Evolutionary conservation across 2,113 vertebrate genomes (phyloP).

Genomic region (Aspiorhynchus laticeps): DNA sequence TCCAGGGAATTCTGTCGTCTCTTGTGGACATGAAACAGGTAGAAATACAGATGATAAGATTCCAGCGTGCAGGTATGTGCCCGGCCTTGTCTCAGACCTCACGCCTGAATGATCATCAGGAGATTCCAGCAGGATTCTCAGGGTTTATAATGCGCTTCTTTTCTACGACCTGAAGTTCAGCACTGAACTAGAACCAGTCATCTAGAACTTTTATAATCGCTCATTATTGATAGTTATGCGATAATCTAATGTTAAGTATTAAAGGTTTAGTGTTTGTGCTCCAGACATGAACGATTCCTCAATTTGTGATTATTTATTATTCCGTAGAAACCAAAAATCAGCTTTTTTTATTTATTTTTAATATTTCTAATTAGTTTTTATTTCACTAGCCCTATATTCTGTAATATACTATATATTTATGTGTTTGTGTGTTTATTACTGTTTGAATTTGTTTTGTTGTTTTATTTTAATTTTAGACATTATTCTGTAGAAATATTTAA

Average conservation of each 20-base stretch:
- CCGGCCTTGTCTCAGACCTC: constrained; percentile 71
- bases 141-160: not conserved
- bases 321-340: too few relatives aligned
- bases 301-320: too few relatives aligned
- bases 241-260: too few relatives aligned
- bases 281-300: too few relatives aligned
- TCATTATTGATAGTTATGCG: too few relatives aligned
- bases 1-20: constrained; percentile 74
- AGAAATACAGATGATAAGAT: constrained; percentile 78
- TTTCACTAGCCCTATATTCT: not conserved
- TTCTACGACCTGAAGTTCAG: not conserved
- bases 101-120: not conserved
- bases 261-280: too few relatives aligned
- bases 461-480: too few relatives aligned
- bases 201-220: too few relatives aligned
- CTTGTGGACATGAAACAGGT: constrained; percentile 70
- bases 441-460: not conserved
- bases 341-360: too few relatives aligned
- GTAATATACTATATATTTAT: not conserved
- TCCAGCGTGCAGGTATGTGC: constrained; percentile 72
- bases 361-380: too few relatives aligned
- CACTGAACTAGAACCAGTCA: too few relatives aligned
- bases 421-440: not conserved
- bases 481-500: too few relatives aligned
- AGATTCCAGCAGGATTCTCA: constrained; percentile 18